Evolutionary conservation across 2,113 vertebrate species (phyloP), one percentile per base, ranked within the genome.

Genomic region (Gopherus evgoodei): DNA sequence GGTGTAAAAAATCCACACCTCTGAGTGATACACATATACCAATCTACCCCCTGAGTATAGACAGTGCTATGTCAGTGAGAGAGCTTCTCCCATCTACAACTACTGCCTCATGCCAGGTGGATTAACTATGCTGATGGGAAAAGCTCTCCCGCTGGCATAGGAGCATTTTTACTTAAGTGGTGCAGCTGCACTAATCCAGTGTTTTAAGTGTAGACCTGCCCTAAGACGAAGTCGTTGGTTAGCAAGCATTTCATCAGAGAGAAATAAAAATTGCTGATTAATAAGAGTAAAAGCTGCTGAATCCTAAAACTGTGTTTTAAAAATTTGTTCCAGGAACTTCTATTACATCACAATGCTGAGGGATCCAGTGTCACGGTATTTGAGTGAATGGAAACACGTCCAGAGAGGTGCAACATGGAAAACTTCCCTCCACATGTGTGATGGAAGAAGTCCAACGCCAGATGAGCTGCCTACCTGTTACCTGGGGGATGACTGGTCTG

Each of bases 331-430:
- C 98, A 99, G 99, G 98, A 99, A 99, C 98, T 99, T 99, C 98
- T 99, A 99, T 97, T 99, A 99, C 98, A 99, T 99, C 98, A 99
- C 99, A 22, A 99, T 99, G 99, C 98, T 99, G 98, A 98, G 99
- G 84, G 99, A 99, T 96, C 99, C 99, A 0, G 99, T 99, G 95
- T 99, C 99, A 35, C 99, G 99, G 72, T 99, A 99, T 98, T 97
- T 99, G 97, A 99, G 99, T 6, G 99, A 99, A 88, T 99, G 99
- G 99, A 99, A 99, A 90, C 99, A 99, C 0, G 99, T 99, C 92
- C 99, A 99, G 98, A 98, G 99, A 31, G 99, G 99, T 1, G 99
- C 99, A 10, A 99, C 99, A 0, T 99, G 99, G 99, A 99, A 99
- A 98, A 99, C 99, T 5, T 99, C 99, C 49, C 99, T 99, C 81